Conservation (phyloP, 2,888 invertebrate genomes). For the Crossocerus cetratus region DNA sequence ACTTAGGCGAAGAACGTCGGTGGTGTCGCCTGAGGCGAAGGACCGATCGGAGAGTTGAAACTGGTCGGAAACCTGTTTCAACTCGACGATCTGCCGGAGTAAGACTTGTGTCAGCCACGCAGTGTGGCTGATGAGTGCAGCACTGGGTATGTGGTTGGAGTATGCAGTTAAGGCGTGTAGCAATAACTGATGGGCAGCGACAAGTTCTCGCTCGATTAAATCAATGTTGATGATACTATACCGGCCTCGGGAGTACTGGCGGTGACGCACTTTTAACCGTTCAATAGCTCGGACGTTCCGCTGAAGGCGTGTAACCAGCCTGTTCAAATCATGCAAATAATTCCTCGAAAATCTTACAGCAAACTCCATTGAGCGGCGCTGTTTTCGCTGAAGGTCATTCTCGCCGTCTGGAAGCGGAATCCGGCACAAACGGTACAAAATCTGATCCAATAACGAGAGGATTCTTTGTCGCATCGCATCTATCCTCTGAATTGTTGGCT, state of each 20-base stretch:
- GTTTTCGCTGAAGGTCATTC: conserved; percentile 79
- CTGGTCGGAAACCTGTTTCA: conserved; percentile 68
- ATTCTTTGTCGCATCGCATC: conserved; percentile 67
- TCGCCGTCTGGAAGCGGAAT: conserved; percentile 79
- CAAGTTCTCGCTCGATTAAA: conserved; percentile 75
- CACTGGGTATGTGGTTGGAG: conserved; percentile 79
- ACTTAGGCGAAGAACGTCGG: conserved; percentile 60
- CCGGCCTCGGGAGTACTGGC: too few species aligned
- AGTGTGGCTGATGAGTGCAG: conserved; percentile 78
- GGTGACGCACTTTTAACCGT: conserved; percentile 63
- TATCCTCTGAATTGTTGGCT: conserved; percentile 65
- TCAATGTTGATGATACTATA: conserved; percentile 68
- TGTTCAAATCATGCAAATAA: conserved; percentile 84
- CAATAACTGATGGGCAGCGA: conserved; percentile 78
- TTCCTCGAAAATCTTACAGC: conserved; percentile 83
- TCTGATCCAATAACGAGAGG: conserved; percentile 68
- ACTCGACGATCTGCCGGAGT: conserved; percentile 64
- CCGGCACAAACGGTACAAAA: conserved; percentile 70
- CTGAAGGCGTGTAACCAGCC: conserved; percentile 79
- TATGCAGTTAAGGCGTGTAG: conserved; percentile 76
- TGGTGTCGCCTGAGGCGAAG: conserved; percentile 69
- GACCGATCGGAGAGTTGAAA: conserved; percentile 64
- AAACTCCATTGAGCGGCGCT: conserved; percentile 83
- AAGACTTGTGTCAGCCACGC: conserved; percentile 78
- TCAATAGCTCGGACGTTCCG: conserved; percentile 69